phyloP scores from a whole-genome alignment of 2,888 invertebrate species.

The Lathronympha strigana region DNA sequence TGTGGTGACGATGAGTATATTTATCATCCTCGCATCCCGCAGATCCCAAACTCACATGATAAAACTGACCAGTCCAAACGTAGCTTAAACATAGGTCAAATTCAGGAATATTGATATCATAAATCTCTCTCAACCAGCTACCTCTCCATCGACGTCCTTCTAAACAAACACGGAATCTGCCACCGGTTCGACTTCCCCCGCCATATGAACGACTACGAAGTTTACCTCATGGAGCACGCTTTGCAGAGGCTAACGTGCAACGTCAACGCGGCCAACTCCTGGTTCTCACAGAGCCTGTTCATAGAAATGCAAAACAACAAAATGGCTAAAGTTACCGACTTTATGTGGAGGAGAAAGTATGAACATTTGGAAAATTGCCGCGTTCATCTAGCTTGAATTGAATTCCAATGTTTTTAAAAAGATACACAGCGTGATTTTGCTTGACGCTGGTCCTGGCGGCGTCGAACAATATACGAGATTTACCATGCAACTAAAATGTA shows the following conservation, averaged over 20 bases:
- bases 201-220: slow-evolving; percentile 55
- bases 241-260: slow-evolving; percentile 48
- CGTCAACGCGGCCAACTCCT: slow-evolving; percentile 53
- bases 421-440: too few species aligned
- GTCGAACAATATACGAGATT: neutral
- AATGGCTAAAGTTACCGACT: slow-evolving; percentile 51
- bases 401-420: too few species aligned
- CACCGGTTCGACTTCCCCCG: slow-evolving; percentile 59
- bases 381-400: slow-evolving; percentile 17
- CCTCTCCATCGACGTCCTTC: slow-evolving; percentile 56
- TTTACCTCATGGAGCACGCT: slow-evolving; percentile 55
- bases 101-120: neutral
- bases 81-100: neutral
- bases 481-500: too few species aligned
- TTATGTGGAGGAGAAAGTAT: slow-evolving; percentile 48
- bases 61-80: neutral
- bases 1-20: too few species aligned
- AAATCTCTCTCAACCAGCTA: slow-evolving; percentile 52
- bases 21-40: too few species aligned
- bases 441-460: neutral
- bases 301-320: slow-evolving; percentile 43
- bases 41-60: neutral
- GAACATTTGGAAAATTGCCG: slow-evolving; percentile 50
- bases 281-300: slow-evolving; percentile 50
- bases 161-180: slow-evolving; percentile 63